Conservation (phyloP, 1,140 invertebrate genomes). For the Hyles vespertilio region DNA sequence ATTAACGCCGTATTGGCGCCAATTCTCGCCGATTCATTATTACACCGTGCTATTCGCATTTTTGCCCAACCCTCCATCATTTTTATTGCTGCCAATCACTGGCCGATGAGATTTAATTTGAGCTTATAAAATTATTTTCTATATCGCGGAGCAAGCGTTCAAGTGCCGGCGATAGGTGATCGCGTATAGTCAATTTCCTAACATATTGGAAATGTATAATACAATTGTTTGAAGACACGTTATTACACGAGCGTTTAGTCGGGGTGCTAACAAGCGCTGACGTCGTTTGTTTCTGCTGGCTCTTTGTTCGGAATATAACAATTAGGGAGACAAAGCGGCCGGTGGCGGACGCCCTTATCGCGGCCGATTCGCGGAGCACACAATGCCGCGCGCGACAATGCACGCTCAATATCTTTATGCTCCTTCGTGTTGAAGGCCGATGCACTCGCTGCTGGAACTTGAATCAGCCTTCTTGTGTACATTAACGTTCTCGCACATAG, state of each 20-base stretch:
- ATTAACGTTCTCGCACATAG: background rate
- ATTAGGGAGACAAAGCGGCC: slow-evolving; percentile 64
- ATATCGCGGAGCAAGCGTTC: slow-evolving; percentile 37
- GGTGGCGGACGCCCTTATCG: slow-evolving; percentile 56
- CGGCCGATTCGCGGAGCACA: slow-evolving; percentile 38
- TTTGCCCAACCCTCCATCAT: slow-evolving; percentile 31
- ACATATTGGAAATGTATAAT: slow-evolving; percentile 61
- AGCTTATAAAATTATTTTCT: slow-evolving; percentile 24
- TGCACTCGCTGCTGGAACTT: slow-evolving; percentile 47
- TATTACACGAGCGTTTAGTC: slow-evolving; percentile 66
- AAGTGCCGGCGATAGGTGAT: slow-evolving; percentile 24
- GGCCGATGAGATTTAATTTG: slow-evolving; percentile 37
- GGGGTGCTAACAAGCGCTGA: slow-evolving; percentile 48
- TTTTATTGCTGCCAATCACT: slow-evolving; percentile 50
- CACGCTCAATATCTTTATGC: slow-evolving; percentile 68
- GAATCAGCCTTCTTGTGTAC: slow-evolving; percentile 50
- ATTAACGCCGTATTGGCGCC: slow-evolving; percentile 63
- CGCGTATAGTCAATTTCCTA: slow-evolving; percentile 49
- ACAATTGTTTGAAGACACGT: slow-evolving; percentile 70
- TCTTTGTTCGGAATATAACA: slow-evolving; percentile 66
- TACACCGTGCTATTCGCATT: slow-evolving; percentile 50
- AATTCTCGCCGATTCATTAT: slow-evolving; percentile 54
- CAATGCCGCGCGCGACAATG: slow-evolving; percentile 56
- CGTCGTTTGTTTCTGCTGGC: slow-evolving; percentile 49
- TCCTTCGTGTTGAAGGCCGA: slow-evolving; percentile 52